Conservation (phyloP, 2,888 invertebrate species). For the Pachymerium ferrugineum region DNA sequence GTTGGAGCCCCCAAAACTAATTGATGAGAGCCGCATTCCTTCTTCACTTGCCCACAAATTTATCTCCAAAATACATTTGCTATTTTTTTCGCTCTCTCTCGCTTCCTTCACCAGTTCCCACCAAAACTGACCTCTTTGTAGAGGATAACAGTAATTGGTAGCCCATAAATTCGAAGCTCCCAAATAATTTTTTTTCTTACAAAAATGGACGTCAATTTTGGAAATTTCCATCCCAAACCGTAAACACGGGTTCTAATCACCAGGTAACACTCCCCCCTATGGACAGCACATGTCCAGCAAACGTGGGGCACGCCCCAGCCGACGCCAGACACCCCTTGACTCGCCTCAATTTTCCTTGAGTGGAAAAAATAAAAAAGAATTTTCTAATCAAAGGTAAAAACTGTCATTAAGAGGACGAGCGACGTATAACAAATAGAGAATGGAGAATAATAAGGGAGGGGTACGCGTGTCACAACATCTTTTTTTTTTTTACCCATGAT, state of each 20-base stretch:
- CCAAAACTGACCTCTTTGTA: constrained; percentile 20
- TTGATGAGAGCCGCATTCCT: constrained; percentile 27
- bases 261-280: neutral
- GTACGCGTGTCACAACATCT: constrained; percentile 16
- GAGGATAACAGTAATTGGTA: constrained; percentile 22
- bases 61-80: constrained; percentile 9
- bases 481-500: neutral
- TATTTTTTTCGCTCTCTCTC: no score
- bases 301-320: neutral
- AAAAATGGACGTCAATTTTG: neutral
- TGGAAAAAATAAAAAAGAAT: neutral
- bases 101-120: neutral
- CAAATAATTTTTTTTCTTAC: neutral
- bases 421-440: neutral
- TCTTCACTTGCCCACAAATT: constrained; percentile 17
- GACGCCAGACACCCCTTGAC: constrained; percentile 16
- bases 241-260: constrained; percentile 13
- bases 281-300: constrained; percentile 18
- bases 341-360: neutral
- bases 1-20: neutral
- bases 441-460: neutral
- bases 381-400: constrained; percentile 5
- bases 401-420: neutral
- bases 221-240: neutral
- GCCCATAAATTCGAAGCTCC: constrained; percentile 16